Percentiles rank a stretch among this genome's conserved stretches.
Conservation (phyloP, 2,113 vertebrate genomes). For the Petrocephalus zakoni region DNA sequence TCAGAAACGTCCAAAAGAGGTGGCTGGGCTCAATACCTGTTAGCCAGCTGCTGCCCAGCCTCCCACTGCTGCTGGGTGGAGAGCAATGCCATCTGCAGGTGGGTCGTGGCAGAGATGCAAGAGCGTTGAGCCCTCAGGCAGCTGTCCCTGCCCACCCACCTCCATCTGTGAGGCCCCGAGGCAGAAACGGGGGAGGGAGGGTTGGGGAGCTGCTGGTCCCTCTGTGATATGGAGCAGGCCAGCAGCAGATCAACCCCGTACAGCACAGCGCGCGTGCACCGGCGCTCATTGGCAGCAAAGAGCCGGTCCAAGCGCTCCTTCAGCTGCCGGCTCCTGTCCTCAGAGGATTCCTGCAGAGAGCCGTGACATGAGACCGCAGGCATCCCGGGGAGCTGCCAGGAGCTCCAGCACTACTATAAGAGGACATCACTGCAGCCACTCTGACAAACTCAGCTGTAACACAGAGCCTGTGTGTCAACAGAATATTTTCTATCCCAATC, state of each 20-base stretch:
- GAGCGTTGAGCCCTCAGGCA: slow-evolving; percentile 55
- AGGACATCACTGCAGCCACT: neutral
- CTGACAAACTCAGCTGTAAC: neutral
- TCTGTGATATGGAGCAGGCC: slow-evolving; percentile 56
- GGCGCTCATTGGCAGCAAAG: slow-evolving; percentile 75
- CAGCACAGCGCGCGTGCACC: slow-evolving; percentile 71
- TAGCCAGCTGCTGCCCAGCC: slow-evolving; percentile 48
- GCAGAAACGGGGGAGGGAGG: slow-evolving; percentile 16
- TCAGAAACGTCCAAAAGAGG: neutral
- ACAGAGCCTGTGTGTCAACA: neutral
- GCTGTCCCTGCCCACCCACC: slow-evolving; percentile 70
- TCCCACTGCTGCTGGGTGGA: slow-evolving; percentile 52
- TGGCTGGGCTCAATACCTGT: slow-evolving; percentile 56
- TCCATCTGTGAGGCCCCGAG: slow-evolving; percentile 53
- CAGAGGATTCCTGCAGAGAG: slow-evolving; percentile 66
- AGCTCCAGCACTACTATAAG: neutral
- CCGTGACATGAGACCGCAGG: slow-evolving; percentile 15
- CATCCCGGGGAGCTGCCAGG: neutral
- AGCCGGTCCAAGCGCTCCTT: slow-evolving; percentile 79
- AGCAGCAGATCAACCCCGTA: slow-evolving; percentile 80
- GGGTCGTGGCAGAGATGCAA: slow-evolving; percentile 45
- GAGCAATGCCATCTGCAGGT: slow-evolving; percentile 57
- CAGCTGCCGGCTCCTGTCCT: slow-evolving; percentile 74
- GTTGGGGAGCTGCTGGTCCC: neutral
- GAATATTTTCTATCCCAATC: neutral